Conservation (phyloP, 2,797 vertebrate species). For the Pangasius larnaudii region DNA sequence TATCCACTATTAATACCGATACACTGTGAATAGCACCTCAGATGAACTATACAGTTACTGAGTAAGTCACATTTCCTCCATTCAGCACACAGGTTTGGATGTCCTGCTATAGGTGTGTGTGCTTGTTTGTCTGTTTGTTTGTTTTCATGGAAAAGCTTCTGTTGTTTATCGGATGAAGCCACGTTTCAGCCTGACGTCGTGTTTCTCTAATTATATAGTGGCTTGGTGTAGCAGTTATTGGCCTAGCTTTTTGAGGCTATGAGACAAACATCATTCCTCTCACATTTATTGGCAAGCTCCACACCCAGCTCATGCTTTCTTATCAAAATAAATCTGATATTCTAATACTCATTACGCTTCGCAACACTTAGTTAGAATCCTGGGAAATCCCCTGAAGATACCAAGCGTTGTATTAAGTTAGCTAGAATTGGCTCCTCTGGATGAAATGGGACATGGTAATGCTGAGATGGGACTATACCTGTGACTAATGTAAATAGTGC, state of each 20-base stretch:
- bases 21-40: neutral
- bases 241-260: neutral
- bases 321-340: neutral
- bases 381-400: too few species aligned
- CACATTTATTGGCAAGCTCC: neutral
- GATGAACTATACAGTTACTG: neutral
- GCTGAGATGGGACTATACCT: neutral
- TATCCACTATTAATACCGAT: neutral
- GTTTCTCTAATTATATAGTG: neutral
- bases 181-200: constrained; percentile 7
- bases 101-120: neutral
- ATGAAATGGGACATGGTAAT: neutral
- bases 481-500: neutral
- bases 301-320: neutral
- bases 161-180: constrained; percentile 20
- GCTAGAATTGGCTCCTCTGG: neutral
- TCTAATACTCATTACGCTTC: neutral
- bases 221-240: neutral
- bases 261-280: neutral
- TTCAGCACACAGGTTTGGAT: neutral
- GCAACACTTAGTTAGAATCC: too few species aligned
- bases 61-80: neutral
- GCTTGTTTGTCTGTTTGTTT: neutral
- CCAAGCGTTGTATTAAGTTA: neutral
- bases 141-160: neutral